Base-by-base conservation (phyloP, 2,888 invertebrate species). In the Drosophila barbarae region DNA sequence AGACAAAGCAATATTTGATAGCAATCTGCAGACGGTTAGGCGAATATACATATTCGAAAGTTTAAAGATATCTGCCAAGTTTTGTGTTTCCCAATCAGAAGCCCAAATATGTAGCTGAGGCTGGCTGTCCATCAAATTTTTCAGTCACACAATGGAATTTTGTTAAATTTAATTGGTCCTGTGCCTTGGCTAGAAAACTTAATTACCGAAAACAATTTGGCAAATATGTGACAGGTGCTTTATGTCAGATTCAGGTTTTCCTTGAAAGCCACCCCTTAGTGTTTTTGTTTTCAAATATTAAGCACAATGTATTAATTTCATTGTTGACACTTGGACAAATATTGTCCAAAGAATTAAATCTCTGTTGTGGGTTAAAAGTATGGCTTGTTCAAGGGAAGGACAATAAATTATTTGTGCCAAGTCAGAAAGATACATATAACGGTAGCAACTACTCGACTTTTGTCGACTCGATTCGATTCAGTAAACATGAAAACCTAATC, bases 1-100 rank as follows among this genome's bases (percentile, higher is more conserved):
- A 26, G 21, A 61, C 61, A 63, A 61, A 61, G 2, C 26, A 44
- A 61, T 36, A 52, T 36, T 61, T 63, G 61, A 63, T 63, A 61
- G 52, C 42, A 51, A 63, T 63, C 63, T 44, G 52, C 52, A 52
- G 61, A 63, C 63, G 44, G 61, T 38, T 52, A 6, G 61, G 32
- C 32, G 36, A 61, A 63, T 61, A 60, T 42, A 46, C 30, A 46
- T 36, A 42, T 44, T 26, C 35, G 5, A n/a, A 61, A 44, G 42
- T 63, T 63, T 44, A 61, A 63, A 61, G 57, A n/a, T 44, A 38
- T 44, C 38, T 51, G 41, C 1, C n/a, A 50, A 36, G 44, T 51
- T 60, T 26, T 34, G 2, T 13, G 39, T 32, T 57, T 46, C 7
- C 46, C 23, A 28, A 39, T 46, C 42, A 55, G 30, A n/a, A 15